A percentile compares a stretch with the other conserved stretches of the same genome.
Evolutionary conservation across 2,113 vertebrate genomes (phyloP).

Genomic region (Aepyceros melampus): DNA sequence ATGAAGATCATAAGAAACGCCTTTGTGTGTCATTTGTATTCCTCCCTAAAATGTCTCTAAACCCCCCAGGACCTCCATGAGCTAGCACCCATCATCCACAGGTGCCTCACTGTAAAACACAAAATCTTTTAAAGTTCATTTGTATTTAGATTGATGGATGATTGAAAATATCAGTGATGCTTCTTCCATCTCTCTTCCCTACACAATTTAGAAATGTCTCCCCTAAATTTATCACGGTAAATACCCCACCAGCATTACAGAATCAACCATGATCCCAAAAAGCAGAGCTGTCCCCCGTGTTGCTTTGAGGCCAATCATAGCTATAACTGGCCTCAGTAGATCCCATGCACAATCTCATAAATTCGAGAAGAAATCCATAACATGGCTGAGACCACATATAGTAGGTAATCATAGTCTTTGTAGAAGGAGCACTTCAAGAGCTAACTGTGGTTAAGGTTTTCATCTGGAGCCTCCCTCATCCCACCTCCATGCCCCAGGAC

Average conservation of each 20-base stretch:
- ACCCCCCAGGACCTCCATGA: neutral
- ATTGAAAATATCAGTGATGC: neutral
- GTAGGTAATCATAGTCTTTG: neutral
- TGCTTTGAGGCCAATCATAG: neutral
- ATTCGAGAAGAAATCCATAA: neutral
- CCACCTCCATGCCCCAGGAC: neutral
- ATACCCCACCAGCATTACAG: neutral
- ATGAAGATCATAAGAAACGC: neutral
- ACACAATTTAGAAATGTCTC: neutral
- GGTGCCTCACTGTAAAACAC: neutral
- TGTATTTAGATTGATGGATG: neutral
- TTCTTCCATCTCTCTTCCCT: neutral
- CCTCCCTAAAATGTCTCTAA: neutral
- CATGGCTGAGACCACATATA: fast-evolving
- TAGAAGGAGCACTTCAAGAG: neutral
- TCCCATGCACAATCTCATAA: neutral
- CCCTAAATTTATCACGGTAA: neutral
- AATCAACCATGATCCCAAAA: neutral
- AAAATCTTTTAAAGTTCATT: neutral
- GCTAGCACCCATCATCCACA: neutral
- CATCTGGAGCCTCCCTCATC: neutral
- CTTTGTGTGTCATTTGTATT: neutral
- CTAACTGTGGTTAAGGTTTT: neutral
- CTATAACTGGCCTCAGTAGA: neutral
- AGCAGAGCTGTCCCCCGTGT: neutral